Percentiles rank a stretch among this genome's conserved stretches.
Evolutionary conservation across 2,888 invertebrate species (phyloP).

Genomic region (Rugalucina vietnamica): DNA sequence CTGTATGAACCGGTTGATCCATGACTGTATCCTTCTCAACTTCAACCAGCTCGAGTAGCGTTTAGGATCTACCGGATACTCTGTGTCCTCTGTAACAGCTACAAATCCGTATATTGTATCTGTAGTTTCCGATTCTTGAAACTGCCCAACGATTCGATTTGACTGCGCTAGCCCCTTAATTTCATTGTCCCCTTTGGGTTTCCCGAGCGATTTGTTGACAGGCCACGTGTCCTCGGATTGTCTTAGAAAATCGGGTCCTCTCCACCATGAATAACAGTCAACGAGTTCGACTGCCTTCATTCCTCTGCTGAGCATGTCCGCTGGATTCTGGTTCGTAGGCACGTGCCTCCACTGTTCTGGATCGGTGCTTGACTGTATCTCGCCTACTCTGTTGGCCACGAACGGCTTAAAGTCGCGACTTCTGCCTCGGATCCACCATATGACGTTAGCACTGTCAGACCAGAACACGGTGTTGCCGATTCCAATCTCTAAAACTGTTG

Average conservation of each 20-base stretch:
- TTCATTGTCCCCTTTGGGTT: neutral
- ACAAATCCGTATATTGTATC: neutral
- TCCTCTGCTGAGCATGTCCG: constrained; percentile 12
- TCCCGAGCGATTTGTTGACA: neutral
- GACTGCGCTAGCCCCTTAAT: neutral
- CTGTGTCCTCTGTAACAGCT: neutral
- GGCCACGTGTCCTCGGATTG: constrained; percentile 23
- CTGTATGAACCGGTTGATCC: constrained; percentile 35
- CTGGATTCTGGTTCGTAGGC: constrained; percentile 26
- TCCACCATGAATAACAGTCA: constrained; percentile 30
- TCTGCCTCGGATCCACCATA: constrained; percentile 43
- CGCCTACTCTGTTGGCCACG: constrained; percentile 57
- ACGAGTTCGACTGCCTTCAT: neutral
- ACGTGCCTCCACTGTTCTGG: constrained; percentile 47
- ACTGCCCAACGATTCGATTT: neutral
- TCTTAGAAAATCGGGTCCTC: constrained; percentile 42
- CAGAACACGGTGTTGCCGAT: neutral
- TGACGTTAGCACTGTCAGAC: constrained; percentile 35
- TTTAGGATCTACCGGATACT: constrained; percentile 7
- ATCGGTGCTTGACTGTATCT: constrained; percentile 51
- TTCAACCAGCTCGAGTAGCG: constrained; percentile 34
- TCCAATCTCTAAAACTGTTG: neutral
- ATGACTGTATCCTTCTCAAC: constrained; percentile 18
- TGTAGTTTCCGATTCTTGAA: neutral
- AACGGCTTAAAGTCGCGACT: constrained; percentile 52